Evolutionary conservation across 2,113 vertebrate species (phyloP).

Genomic region (Pteropus alecto): DNA sequence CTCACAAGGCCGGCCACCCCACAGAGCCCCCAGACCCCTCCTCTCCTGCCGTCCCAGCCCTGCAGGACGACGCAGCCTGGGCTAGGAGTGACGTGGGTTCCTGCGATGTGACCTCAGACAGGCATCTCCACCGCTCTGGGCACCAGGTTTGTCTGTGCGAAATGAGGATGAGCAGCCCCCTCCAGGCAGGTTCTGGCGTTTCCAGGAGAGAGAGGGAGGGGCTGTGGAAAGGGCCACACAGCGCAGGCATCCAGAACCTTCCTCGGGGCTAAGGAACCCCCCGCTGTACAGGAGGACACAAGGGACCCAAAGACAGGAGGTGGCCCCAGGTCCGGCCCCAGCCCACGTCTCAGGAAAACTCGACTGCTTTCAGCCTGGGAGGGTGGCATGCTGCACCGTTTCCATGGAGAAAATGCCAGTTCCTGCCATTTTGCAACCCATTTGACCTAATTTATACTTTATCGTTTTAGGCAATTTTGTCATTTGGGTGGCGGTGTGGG

Average conservation of each 20-base stretch:
- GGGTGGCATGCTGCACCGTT: neutral
- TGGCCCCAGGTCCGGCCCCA: too few relatives aligned
- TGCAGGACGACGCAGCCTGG: fast-evolving
- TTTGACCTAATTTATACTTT: constrained; percentile 49
- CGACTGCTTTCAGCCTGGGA: neutral
- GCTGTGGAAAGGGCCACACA: neutral
- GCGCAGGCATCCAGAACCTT: neutral
- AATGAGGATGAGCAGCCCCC: neutral
- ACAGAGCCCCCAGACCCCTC: neutral
- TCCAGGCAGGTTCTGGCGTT: neutral
- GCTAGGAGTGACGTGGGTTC: fast-evolving
- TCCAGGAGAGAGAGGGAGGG: fast-evolving
- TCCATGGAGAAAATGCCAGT: constrained; percentile 62
- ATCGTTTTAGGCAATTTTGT: constrained; percentile 75
- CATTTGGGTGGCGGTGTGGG: constrained; percentile 61
- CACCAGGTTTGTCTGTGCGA: neutral
- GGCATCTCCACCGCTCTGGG: neutral
- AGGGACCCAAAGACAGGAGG: neutral
- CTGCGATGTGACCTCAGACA: neutral
- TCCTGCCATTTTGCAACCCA: constrained; percentile 68
- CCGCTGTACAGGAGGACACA: neutral
- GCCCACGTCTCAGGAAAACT: neutral
- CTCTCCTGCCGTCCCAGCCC: neutral
- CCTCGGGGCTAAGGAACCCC: neutral
- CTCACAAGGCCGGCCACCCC: fast-evolving